phyloP scores from a whole-genome alignment of 2,113 vertebrate species.

The Lasiurus cinereus region DNA sequence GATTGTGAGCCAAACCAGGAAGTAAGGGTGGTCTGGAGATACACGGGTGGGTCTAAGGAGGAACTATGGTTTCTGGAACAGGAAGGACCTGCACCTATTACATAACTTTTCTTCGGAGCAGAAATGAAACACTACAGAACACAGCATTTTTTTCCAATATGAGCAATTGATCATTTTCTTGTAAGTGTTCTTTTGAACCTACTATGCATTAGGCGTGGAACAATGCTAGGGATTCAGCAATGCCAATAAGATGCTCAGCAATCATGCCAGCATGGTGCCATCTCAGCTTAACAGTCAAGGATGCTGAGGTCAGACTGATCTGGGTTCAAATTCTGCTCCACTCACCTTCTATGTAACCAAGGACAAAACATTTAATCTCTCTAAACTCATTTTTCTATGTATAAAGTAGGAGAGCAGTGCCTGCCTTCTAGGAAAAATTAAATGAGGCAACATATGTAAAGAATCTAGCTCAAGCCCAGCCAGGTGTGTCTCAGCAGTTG shows the following conservation, averaged over 20 bases:
- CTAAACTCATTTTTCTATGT: background rate
- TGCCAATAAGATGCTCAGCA: background rate
- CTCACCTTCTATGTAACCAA: background rate
- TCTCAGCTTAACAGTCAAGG: background rate
- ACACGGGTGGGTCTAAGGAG: background rate
- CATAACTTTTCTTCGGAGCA: background rate
- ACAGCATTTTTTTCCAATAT: background rate
- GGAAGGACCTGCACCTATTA: background rate
- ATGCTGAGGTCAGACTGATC: background rate
- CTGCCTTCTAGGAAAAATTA: slow-evolving; percentile 34
- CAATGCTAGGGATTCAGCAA: background rate
- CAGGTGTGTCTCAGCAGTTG: too few species aligned
- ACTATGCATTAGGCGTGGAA: background rate
- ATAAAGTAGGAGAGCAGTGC: background rate
- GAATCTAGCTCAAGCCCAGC: background rate
- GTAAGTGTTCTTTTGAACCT: background rate
- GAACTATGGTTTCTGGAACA: background rate
- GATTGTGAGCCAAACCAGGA: background rate
- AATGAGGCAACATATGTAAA: background rate
- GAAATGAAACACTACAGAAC: slow-evolving; percentile 6
- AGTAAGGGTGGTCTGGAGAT: background rate
- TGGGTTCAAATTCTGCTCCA: background rate
- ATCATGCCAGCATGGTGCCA: background rate
- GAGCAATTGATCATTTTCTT: background rate
- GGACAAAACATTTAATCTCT: background rate